Evolutionary conservation across 2,797 vertebrate genomes (phyloP).

Genomic region (Numenius phaeopus): DNA sequence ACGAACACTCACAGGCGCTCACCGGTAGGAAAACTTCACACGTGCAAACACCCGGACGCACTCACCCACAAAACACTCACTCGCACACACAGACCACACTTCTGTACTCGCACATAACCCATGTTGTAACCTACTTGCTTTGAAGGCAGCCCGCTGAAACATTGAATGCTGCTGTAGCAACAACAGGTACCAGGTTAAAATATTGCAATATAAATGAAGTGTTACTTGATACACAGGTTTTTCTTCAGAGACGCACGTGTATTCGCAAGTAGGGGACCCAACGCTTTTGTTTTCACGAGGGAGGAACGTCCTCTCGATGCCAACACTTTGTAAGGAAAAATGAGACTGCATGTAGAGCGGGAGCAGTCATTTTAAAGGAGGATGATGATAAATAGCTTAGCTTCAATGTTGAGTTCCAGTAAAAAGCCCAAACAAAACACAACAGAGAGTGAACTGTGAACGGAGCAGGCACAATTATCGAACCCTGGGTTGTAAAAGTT

Average conservation of each 20-base stretch:
- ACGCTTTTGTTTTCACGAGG: background rate
- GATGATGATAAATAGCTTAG: conserved; percentile 57
- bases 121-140: conserved; percentile 56
- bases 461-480: background rate
- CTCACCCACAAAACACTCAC: conserved; percentile 10
- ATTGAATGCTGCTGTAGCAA: conserved; percentile 60
- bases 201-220: conserved; percentile 64
- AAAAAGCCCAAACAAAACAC: conserved; percentile 20
- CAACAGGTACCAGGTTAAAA: conserved; percentile 72
- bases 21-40: background rate
- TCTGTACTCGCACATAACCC: conserved; percentile 39
- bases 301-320: conserved; percentile 11
- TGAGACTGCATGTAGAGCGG: background rate
- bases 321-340: background rate
- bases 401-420: conserved; percentile 25
- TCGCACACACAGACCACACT: background rate
- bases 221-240: conserved; percentile 52
- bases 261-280: conserved; percentile 39
- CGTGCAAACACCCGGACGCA: conserved; percentile 13
- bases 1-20: conserved; percentile 17
- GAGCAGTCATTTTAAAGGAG: conserved; percentile 25
- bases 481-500: background rate
- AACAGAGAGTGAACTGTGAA: conserved; percentile 14
- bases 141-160: conserved; percentile 49
- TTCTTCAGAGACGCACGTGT: background rate